Evolutionary conservation across 92 coral and sea anemone species (phyloP).

Genomic region (Virgularia gustaviana): DNA sequence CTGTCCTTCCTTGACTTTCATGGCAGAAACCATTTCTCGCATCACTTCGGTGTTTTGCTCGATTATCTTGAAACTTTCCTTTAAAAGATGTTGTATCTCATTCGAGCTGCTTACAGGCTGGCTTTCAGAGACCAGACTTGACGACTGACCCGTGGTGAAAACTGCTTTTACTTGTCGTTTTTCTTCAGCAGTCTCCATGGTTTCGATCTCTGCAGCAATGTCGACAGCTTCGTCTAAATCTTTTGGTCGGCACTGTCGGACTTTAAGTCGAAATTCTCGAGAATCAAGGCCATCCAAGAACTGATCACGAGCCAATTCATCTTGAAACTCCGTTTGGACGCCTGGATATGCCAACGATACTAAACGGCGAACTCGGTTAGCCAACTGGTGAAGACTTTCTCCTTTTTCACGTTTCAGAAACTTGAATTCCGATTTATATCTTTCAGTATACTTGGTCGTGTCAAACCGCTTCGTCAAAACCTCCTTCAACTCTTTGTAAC

Average conservation of each 20-base stretch:
- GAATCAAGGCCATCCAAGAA: slow-evolving; percentile 37
- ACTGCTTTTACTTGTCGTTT: background rate
- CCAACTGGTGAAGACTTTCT: slow-evolving; percentile 25
- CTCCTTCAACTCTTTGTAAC: background rate
- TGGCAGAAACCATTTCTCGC: background rate
- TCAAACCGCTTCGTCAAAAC: background rate
- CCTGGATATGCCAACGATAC: background rate
- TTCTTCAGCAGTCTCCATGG: slow-evolving; percentile 23
- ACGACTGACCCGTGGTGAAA: background rate
- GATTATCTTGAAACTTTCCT: slow-evolving; percentile 5
- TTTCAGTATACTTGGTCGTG: background rate
- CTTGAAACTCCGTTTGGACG: background rate
- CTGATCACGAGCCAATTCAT: slow-evolving; percentile 33
- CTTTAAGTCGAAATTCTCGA: background rate
- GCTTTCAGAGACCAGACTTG: too few species aligned
- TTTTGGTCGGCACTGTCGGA: slow-evolving; percentile 12
- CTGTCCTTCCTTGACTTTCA: background rate
- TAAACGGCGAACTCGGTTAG: slow-evolving; percentile 2
- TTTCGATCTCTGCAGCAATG: slow-evolving; percentile 26
- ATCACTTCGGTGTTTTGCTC: slow-evolving; percentile 25
- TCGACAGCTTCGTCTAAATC: slow-evolving; percentile 5
- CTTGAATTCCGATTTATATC: background rate
- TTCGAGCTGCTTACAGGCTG: background rate
- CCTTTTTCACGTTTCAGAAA: background rate
- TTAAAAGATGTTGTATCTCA: too few species aligned